Base-by-base conservation (phyloP, 2,113 vertebrate genomes). In the Myiozetetes cayanensis region DNA sequence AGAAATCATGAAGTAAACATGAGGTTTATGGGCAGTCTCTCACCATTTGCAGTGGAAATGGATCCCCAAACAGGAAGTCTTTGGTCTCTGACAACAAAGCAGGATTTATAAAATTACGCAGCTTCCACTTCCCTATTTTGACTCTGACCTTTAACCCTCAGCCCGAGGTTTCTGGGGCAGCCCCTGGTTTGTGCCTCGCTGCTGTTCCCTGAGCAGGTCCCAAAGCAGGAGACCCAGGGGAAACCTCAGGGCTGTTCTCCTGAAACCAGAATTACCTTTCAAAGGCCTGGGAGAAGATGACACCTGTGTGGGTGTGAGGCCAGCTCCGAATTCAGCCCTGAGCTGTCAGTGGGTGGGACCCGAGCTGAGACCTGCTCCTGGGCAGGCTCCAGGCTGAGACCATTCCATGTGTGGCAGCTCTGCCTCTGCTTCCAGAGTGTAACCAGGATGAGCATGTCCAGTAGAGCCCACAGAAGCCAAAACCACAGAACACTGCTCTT, bases 11-110 rank as follows among this genome's bases (percentile, higher is more conserved):
- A 52, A 75, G 82, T 91, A 94, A 97, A 92, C 84, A 87, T 21
- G 2, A 83, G 30, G 44, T 94, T 91, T 82, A 82, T 74, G 71
- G 58, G 43, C 71, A 35, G 66, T 53, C n/a, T 78, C 82, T 73
- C 76, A 63, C 59, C 59, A 46, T 75, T 91, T 86, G 46, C 8
- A 79, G 46, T 84, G 75, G 85, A 86, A 95, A 68, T 9, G 37
- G 93, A 79, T 82, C 59, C 59, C 82, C 6, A 67, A 87, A 87
- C 74, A 94, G 88, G 88, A 97, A 93, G n/a, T 67, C 90, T 96
- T 90, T 89, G 87, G 52, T 92, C 85, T 90, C n/a, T 3, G 39
- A 53, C 44, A 78, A 87, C 87, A 91, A 90, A 89, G 70, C 39
- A 30, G 41, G 63, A 39, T 91, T 95, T 88, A 90, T 46, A 35